phyloP scores from a whole-genome alignment of 2,888 invertebrate genomes.

The Brachylomia viminalis region DNA sequence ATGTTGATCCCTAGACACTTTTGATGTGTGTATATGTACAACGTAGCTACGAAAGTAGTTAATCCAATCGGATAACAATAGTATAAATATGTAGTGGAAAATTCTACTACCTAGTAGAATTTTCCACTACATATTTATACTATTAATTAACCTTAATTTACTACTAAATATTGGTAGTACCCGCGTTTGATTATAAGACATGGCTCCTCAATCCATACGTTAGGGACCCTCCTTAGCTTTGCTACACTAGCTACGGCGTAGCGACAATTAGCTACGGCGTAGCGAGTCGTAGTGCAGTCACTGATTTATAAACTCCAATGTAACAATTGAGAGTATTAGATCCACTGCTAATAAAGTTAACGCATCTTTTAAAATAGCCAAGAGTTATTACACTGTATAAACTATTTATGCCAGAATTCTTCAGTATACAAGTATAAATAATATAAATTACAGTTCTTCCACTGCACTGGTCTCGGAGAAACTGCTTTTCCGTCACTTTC shows the following conservation, averaged over 20 bases:
- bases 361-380: neutral
- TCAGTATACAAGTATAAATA: neutral
- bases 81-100: no score
- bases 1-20: no score
- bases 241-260: neutral
- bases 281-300: neutral
- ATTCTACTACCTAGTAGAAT: no score
- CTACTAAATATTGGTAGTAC: no score
- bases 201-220: no score
- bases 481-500: slow-evolving; percentile 5
- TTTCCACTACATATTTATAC: no score
- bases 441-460: slow-evolving; percentile 4
- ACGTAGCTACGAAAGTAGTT: no score
- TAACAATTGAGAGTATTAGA: neutral
- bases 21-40: no score
- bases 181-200: no score
- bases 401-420: neutral
- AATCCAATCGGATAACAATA: no score
- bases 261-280: neutral
- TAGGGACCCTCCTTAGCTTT: no score
- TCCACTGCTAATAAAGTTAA: neutral
- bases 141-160: no score
- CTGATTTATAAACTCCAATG: neutral
- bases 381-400: neutral
- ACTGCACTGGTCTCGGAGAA: slow-evolving; percentile 4